Percentiles rank a stretch among this genome's conserved stretches.
phyloP scores from a whole-genome alignment of 2,888 invertebrate genomes.

The Leptura quadrifasciata region DNA sequence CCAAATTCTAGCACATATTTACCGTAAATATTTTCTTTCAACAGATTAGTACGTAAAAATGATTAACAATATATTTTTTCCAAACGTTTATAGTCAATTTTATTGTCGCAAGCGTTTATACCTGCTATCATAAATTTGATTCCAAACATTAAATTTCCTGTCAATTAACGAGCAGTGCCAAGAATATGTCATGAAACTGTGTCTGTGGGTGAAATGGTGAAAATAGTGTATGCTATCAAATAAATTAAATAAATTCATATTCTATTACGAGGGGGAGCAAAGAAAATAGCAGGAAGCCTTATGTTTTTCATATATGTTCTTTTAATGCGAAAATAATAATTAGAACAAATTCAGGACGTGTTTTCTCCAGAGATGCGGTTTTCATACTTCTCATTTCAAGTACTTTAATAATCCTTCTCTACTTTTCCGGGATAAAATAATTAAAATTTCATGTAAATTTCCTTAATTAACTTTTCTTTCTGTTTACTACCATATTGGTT shows the following conservation, averaged over 20 bases:
- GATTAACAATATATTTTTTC: conserved; percentile 15
- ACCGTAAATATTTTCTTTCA: neutral
- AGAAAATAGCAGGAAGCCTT: no score
- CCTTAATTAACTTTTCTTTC: no score
- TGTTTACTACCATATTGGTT: no score
- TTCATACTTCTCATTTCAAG: no score
- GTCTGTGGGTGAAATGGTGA: conserved; percentile 30
- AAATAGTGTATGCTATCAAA: neutral
- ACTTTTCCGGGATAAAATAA: no score
- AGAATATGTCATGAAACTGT: conserved; percentile 20
- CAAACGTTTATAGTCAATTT: conserved; percentile 27
- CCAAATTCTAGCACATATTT: no score
- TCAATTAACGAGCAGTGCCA: conserved; percentile 28
- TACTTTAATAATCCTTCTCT: no score
- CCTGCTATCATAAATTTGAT: conserved; percentile 35
- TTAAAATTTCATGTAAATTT: no score
- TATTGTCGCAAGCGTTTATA: conserved; percentile 28
- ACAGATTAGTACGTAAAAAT: neutral
- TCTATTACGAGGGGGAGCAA: neutral
- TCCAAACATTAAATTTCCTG: conserved; percentile 28
- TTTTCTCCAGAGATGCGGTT: no score
- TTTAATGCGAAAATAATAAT: no score
- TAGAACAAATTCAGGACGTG: no score
- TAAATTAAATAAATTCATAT: conserved; percentile 4
- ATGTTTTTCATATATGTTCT: neutral